Percentiles rank a stretch among this genome's conserved stretches.
Evolutionary conservation across 2,113 vertebrate genomes (phyloP).

Genomic region (Etheostoma spectabile): DNA sequence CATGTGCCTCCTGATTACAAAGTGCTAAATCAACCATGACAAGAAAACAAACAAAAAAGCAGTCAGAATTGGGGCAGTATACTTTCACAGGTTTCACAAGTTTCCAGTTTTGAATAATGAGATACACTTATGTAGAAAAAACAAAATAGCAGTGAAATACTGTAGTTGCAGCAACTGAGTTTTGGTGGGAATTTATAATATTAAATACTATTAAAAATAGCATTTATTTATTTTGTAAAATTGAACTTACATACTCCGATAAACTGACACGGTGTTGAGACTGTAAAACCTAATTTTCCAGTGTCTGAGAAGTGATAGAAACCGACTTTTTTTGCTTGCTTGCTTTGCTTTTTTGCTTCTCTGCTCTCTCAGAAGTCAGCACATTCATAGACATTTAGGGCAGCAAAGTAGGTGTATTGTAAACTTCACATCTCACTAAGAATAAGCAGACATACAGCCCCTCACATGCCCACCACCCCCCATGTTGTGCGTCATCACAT

Average conservation of each 20-base stretch:
- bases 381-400: background rate
- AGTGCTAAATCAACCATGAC: constrained; percentile 15
- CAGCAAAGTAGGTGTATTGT: constrained; percentile 17
- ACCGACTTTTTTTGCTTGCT: no score
- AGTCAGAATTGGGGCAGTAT: background rate
- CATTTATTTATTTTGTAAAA: no score
- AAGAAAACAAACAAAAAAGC: constrained; percentile 10
- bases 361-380: constrained; percentile 14
- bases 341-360: background rate
- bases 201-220: constrained; percentile 14
- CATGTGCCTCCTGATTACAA: constrained; percentile 13
- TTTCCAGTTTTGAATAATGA: constrained; percentile 19
- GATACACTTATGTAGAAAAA: constrained; percentile 1
- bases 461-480: background rate
- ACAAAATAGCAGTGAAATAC: constrained; percentile 7
- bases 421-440: constrained; percentile 38
- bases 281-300: no score
- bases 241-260: no score
- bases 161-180: constrained; percentile 2
- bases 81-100: constrained; percentile 38
- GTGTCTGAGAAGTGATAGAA: no score
- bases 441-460: constrained; percentile 34
- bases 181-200: background rate
- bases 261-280: no score
- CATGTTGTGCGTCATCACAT: constrained; percentile 61